Conservation (phyloP, 2,888 invertebrate genomes). For the Brachylomia viminalis region DNA sequence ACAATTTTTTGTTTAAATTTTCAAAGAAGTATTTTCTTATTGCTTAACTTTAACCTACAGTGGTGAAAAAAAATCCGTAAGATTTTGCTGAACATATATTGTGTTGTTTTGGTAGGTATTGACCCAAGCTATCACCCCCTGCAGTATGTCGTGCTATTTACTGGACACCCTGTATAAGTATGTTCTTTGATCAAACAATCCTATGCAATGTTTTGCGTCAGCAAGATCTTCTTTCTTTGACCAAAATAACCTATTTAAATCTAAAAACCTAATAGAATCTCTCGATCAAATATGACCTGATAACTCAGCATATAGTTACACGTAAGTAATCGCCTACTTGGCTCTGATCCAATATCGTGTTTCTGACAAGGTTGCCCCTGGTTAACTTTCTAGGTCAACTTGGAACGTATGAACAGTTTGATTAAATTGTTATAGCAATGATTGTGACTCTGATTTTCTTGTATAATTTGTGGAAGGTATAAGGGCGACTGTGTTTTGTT, state of each 20-base stretch:
- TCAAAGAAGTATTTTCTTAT: too few relatives aligned
- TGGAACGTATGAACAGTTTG: conserved; percentile 45
- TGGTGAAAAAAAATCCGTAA: too few relatives aligned
- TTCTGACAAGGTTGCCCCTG: conserved; percentile 59
- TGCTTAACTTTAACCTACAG: too few relatives aligned
- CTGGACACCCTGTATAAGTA: too few relatives aligned
- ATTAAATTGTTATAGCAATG: conserved; percentile 50
- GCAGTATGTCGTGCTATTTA: too few relatives aligned
- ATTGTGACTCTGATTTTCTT: conserved; percentile 31
- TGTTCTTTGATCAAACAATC: not conserved
- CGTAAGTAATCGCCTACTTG: conserved; percentile 53
- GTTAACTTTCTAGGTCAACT: conserved; percentile 62
- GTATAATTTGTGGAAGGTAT: not conserved
- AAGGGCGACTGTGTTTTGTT: not conserved
- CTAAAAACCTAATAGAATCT: not conserved
- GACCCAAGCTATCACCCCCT: too few relatives aligned
- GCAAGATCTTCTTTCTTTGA: not conserved
- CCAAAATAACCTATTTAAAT: not conserved
- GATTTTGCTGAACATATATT: too few relatives aligned
- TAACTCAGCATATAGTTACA: conserved; percentile 35
- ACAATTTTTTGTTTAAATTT: too few relatives aligned
- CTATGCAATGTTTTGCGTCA: not conserved
- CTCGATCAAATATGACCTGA: conserved; percentile 1
- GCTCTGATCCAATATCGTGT: conserved; percentile 59
- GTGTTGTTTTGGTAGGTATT: too few relatives aligned